Evolutionary conservation across 2,888 invertebrate genomes (phyloP).

Genomic region (Tenthredo amoena): DNA sequence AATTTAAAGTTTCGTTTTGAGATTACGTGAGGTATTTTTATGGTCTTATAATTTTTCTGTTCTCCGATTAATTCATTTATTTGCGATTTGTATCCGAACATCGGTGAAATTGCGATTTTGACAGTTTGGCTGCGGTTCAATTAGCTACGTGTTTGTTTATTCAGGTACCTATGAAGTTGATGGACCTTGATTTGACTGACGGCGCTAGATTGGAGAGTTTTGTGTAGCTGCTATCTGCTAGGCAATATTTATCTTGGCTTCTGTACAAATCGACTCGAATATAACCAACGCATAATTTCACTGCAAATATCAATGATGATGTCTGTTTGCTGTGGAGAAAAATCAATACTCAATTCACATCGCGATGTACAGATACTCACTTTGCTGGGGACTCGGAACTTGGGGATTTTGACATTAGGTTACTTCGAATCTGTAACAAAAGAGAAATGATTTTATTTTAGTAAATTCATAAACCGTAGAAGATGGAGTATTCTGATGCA

Average conservation of each 20-base stretch:
- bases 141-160: slow-evolving; percentile 12
- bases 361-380: slow-evolving; percentile 58
- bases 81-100: neutral
- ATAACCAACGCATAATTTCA: slow-evolving; percentile 1
- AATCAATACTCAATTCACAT: neutral
- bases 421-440: slow-evolving; percentile 62
- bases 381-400: slow-evolving; percentile 60
- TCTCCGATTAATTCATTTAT: neutral
- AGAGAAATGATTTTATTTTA: slow-evolving; percentile 3
- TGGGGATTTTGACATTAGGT: slow-evolving; percentile 62
- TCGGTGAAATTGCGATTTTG: neutral
- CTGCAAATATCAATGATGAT: slow-evolving; percentile 12
- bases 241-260: neutral
- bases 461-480: neutral
- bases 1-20: neutral
- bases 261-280: neutral
- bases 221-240: neutral
- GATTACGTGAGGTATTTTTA: neutral
- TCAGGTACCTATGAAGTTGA: neutral
- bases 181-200: neutral
- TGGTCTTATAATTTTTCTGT: neutral
- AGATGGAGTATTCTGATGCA: neutral
- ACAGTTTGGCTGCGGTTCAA: neutral
- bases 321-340: slow-evolving; percentile 15
- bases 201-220: neutral